phyloP scores from a whole-genome alignment of 2,888 invertebrate genomes.

The Chrysodeixis includens region DNA sequence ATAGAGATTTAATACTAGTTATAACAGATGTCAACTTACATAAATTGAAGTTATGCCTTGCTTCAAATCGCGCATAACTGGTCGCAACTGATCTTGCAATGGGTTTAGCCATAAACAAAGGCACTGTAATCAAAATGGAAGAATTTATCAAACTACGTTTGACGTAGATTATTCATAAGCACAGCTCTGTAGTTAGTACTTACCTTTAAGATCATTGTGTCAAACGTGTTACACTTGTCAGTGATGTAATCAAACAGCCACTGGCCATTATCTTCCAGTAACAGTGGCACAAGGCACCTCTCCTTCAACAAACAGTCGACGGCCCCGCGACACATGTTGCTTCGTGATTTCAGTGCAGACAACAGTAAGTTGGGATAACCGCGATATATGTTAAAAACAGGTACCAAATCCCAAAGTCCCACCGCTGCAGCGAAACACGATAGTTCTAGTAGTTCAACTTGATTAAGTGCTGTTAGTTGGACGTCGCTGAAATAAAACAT shows the following conservation, averaged over 20 bases:
- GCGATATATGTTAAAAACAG: constrained; percentile 78
- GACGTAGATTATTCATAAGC: not conserved
- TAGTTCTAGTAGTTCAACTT: constrained; percentile 74
- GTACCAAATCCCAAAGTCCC: constrained; percentile 85
- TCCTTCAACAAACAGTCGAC: constrained; percentile 73
- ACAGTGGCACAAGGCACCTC: constrained; percentile 73
- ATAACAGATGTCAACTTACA: constrained; percentile 67
- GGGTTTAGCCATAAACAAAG: constrained; percentile 85
- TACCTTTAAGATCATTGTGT: constrained; percentile 89
- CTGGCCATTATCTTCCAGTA: constrained; percentile 83
- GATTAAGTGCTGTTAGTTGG: constrained; percentile 73
- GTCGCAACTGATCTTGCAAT: constrained; percentile 83
- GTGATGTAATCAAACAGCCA: constrained; percentile 87
- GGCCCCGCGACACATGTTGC: constrained; percentile 78
- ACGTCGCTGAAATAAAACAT: constrained; percentile 68
- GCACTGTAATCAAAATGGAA: constrained; percentile 65
- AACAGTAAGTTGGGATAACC: constrained; percentile 77
- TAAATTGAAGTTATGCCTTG: constrained; percentile 81
- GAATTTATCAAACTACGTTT: not conserved
- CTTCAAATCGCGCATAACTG: constrained; percentile 82
- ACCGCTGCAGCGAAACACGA: constrained; percentile 76
- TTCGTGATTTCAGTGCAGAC: constrained; percentile 70
- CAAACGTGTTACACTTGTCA: constrained; percentile 85
- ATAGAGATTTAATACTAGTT: not conserved
- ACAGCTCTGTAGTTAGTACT: constrained; percentile 8